Conservation (phyloP, 2,888 invertebrate genomes). For the Philaethria dido region DNA sequence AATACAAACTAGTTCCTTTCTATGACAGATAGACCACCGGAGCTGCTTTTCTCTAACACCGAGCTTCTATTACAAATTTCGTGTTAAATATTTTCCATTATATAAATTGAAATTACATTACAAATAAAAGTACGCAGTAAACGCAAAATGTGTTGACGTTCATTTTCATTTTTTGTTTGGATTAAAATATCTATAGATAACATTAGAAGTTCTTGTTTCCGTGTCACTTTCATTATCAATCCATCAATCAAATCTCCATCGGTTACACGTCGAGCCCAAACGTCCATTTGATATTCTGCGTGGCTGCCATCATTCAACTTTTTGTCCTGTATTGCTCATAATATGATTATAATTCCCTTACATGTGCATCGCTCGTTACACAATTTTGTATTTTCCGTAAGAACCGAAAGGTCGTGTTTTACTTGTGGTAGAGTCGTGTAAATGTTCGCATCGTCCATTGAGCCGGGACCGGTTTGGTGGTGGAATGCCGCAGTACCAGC, state of each 20-base stretch:
- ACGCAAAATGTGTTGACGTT: not conserved
- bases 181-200: not conserved
- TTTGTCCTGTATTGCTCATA: constrained; percentile 70
- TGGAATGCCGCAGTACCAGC: constrained; percentile 73
- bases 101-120: not conserved
- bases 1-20: constrained; percentile 26
- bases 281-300: constrained; percentile 65
- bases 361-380: constrained; percentile 44
- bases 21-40: constrained; percentile 37
- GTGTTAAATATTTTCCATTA: not conserved
- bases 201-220: constrained; percentile 19
- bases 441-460: constrained; percentile 68
- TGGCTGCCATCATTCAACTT: constrained; percentile 67
- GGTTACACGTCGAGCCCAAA: constrained; percentile 57
- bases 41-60: constrained; percentile 22
- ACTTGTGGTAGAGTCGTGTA: constrained; percentile 45
- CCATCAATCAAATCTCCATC: constrained; percentile 58
- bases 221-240: constrained; percentile 56
- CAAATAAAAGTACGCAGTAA: not conserved
- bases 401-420: constrained; percentile 54
- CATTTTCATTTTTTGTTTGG: not conserved
- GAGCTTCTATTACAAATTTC: constrained; percentile 14
- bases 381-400: constrained; percentile 49
- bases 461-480: constrained; percentile 73
- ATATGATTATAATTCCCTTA: constrained; percentile 72